Evolutionary conservation across 1,140 invertebrate species (phyloP).

Genomic region (Sarcophaga bullata): DNA sequence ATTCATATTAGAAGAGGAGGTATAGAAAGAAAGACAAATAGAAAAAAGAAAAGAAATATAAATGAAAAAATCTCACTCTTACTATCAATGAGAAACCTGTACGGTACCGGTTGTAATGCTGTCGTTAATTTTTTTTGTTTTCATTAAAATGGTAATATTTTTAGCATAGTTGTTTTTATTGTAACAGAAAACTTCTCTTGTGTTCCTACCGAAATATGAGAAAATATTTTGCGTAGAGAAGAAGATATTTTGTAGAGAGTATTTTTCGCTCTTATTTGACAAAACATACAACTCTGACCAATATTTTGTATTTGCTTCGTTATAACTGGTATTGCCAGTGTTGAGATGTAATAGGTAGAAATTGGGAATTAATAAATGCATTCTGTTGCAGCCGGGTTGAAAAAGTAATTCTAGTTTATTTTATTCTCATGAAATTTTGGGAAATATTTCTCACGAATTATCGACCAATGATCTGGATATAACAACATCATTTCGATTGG

Average conservation of each 20-base stretch:
- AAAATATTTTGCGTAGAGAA: not conserved
- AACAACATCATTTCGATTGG: too few relatives aligned
- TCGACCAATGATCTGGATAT: too few relatives aligned
- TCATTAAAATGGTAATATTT: not conserved
- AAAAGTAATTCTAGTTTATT: too few relatives aligned
- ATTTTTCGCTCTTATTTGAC: not conserved
- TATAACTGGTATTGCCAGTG: not conserved
- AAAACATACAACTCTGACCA: not conserved
- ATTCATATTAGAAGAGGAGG: not conserved
- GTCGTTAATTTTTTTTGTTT: not conserved
- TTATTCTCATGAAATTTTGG: too few relatives aligned
- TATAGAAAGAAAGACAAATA: not conserved
- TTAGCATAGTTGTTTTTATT: not conserved
- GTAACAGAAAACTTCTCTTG: not conserved
- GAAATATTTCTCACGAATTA: too few relatives aligned
- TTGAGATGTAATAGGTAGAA: not conserved
- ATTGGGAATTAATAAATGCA: not conserved
- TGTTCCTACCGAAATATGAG: not conserved
- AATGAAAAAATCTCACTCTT: slow-evolving; percentile 19
- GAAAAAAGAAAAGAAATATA: too few relatives aligned
- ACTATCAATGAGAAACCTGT: slow-evolving; percentile 36
- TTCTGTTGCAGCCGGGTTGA: too few relatives aligned
- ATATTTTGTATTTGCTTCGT: not conserved
- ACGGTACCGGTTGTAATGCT: slow-evolving; percentile 37
- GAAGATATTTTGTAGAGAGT: not conserved